Evolutionary conservation across 2,888 invertebrate genomes (phyloP).

Genomic region (Kryphioiulus occultus): DNA sequence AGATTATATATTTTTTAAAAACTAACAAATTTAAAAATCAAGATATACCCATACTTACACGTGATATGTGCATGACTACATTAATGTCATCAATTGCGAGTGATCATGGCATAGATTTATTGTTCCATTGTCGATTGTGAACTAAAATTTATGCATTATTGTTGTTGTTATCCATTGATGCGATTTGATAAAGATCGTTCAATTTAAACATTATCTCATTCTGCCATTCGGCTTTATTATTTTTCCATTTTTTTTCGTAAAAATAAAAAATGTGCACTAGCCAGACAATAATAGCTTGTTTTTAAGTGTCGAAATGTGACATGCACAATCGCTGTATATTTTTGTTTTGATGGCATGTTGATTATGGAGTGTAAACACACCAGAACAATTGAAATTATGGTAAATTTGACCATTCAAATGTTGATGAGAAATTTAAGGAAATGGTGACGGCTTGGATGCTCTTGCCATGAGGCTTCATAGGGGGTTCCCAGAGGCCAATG

Average conservation of each 20-base stretch:
- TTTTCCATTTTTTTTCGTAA: background rate
- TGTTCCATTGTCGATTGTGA: background rate
- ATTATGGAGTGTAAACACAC: background rate
- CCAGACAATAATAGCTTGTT: background rate
- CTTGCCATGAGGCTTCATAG: background rate
- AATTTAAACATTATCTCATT: background rate
- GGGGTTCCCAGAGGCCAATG: background rate
- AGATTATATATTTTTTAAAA: too few relatives aligned
- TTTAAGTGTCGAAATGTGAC: background rate
- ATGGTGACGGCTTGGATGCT: background rate
- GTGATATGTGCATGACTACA: background rate
- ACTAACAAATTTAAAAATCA: background rate
- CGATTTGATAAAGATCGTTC: background rate
- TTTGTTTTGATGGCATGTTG: background rate
- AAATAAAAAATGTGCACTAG: background rate
- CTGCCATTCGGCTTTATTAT: background rate
- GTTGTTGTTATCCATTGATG: background rate
- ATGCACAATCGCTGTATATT: background rate
- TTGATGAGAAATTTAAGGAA: background rate
- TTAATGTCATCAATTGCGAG: background rate
- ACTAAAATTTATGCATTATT: background rate
- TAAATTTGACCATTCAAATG: background rate
- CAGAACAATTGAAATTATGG: conserved; percentile 7
- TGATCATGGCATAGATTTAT: background rate
- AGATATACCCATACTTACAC: background rate